Conservation (phyloP, 2,113 vertebrate genomes). For the Carassius carassius region DNA sequence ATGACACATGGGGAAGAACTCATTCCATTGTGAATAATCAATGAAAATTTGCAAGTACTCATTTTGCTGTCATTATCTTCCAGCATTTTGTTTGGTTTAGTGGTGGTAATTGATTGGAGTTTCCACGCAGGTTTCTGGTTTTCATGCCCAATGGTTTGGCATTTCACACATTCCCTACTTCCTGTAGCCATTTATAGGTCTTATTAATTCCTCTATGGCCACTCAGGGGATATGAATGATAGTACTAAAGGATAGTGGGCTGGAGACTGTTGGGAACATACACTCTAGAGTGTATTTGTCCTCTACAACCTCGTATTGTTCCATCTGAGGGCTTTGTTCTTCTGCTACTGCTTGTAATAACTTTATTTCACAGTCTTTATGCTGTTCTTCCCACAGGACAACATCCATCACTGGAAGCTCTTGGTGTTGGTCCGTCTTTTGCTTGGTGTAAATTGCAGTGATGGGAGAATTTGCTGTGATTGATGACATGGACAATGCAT, state of each 20-base stretch:
- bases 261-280: no score
- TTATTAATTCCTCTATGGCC: no score
- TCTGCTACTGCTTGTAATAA: neutral
- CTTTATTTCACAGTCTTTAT: neutral
- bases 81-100: no score
- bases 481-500: neutral
- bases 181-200: no score
- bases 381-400: neutral
- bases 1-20: no score
- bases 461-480: neutral
- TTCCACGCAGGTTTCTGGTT: no score
- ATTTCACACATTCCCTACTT: no score
- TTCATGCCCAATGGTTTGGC: no score
- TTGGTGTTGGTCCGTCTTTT: neutral
- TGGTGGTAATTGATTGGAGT: no score
- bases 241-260: no score
- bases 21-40: slow-evolving; percentile 14
- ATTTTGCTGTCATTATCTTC: neutral
- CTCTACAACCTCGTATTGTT: neutral
- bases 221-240: no score
- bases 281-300: no score
- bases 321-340: neutral
- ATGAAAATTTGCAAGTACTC: neutral
- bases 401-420: neutral
- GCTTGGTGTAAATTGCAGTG: neutral